These are phyloP conservation scores for Leptobrachium leishanense DNA, from an alignment of 2,113 vertebrate species.

Conservation along the genomic window DNA sequence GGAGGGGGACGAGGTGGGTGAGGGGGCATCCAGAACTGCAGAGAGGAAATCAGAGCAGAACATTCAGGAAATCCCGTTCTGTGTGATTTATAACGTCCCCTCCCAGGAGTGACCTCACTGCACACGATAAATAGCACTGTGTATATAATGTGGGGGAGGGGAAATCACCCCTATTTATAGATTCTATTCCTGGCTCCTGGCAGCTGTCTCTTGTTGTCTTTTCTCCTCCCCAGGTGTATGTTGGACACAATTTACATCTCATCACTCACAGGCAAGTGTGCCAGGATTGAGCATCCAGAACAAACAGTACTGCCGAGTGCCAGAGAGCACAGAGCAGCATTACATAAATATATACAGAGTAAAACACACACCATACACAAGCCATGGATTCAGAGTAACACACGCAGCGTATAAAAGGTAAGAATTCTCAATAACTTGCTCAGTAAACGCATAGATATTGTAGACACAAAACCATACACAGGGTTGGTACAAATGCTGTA, in stretches of 20 bases:
- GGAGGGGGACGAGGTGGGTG: background rate
- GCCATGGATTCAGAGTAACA: background rate
- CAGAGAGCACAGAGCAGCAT: slow-evolving; percentile 1
- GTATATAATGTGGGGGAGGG: slow-evolving; percentile 27
- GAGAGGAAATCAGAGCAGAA: slow-evolving; percentile 32
- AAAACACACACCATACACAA: background rate
- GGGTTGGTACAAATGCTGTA: too few species aligned
- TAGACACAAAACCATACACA: too few species aligned
- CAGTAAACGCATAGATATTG: too few species aligned
- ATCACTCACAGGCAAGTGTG: slow-evolving; percentile 41
- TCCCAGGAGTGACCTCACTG: slow-evolving; percentile 45
- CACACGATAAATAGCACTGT: slow-evolving; percentile 44
- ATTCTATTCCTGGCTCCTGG: slow-evolving; percentile 48
- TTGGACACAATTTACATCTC: slow-evolving; percentile 47
- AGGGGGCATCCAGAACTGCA: slow-evolving; percentile 6
- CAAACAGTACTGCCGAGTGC: slow-evolving; percentile 20
- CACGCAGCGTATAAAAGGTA: too few species aligned
- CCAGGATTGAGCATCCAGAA: slow-evolving; percentile 41
- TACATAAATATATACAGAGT: slow-evolving; percentile 31
- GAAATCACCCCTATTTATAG: slow-evolving; percentile 46
- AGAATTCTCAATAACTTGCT: too few species aligned
- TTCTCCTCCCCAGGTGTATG: slow-evolving; percentile 41
- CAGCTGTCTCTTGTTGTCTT: slow-evolving; percentile 35
- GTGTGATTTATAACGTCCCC: slow-evolving; percentile 37
- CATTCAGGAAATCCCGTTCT: slow-evolving; percentile 46